Evolutionary conservation across 1,140 invertebrate species (phyloP).

Genomic region (Brachionus plicatilis): DNA sequence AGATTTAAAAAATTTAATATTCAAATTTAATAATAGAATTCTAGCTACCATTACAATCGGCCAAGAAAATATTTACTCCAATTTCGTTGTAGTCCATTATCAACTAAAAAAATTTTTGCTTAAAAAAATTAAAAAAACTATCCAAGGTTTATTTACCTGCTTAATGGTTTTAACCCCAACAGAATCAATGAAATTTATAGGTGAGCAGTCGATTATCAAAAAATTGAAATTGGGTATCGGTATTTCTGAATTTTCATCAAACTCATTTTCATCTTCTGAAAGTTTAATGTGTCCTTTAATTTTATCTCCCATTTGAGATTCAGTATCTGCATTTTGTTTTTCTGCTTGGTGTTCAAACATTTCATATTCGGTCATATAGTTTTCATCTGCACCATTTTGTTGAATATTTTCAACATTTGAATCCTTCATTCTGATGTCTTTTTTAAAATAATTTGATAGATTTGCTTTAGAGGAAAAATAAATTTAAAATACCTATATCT

Average conservation of each 20-base stretch:
- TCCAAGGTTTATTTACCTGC: conserved; percentile 39
- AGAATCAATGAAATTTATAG: conserved; percentile 48
- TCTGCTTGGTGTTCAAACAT: not conserved
- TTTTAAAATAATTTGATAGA: not conserved
- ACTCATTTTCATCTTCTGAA: not conserved
- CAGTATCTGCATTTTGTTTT: conserved; percentile 10
- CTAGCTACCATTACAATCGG: not conserved
- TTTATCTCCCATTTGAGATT: not conserved
- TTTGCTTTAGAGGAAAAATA: not conserved
- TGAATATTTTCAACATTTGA: not conserved
- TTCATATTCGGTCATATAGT: conserved; percentile 24
- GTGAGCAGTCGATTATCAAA: conserved; percentile 48
- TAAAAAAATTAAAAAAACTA: not conserved
- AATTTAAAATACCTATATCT: not conserved
- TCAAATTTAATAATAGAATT: not conserved
- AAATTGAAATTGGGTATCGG: conserved; percentile 28
- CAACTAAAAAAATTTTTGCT: not conserved
- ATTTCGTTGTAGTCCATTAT: not conserved
- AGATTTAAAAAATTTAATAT: not conserved
- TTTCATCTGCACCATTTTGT: not conserved
- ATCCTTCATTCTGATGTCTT: not conserved
- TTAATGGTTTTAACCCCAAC: conserved; percentile 46
- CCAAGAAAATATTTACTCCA: not conserved
- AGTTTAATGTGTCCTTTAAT: not conserved
- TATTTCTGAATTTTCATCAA: not conserved